Conservation (phyloP, 2,888 invertebrate species). For the Lasioglossum zephyrum region DNA sequence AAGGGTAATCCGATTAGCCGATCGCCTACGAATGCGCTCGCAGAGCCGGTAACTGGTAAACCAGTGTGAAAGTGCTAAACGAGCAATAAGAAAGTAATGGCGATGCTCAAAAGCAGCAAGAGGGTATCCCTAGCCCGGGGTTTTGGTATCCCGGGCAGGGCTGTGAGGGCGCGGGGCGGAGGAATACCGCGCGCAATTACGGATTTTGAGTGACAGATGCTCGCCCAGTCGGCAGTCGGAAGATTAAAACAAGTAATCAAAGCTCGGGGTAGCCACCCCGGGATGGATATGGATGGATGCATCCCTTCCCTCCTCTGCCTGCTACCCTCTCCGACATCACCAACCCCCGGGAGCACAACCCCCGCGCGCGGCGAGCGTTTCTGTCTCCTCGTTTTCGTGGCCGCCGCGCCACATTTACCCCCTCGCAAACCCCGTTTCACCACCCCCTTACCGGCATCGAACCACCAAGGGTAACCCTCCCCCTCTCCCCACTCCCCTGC, state of each 20-base stretch:
- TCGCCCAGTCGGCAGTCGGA: slow-evolving; percentile 83
- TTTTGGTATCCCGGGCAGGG: slow-evolving; percentile 6
- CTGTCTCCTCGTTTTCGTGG: slow-evolving; percentile 64
- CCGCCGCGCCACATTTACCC: slow-evolving; percentile 58
- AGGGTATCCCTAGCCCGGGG: slow-evolving; percentile 22
- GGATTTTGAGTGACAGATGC: slow-evolving; percentile 84
- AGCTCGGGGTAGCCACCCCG: slow-evolving; percentile 79
- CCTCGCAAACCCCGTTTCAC: slow-evolving; percentile 29
- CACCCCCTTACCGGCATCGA: slow-evolving; percentile 29
- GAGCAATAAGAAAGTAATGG: slow-evolving; percentile 79
- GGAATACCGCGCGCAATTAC: slow-evolving; percentile 80
- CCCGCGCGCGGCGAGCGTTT: neutral
- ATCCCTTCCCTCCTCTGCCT: slow-evolving; percentile 48
- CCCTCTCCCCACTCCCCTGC: slow-evolving; percentile 31
- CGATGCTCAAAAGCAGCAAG: slow-evolving; percentile 51
- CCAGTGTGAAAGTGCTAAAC: slow-evolving; percentile 70
- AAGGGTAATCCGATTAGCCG: slow-evolving; percentile 55
- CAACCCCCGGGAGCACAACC: neutral
- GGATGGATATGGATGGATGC: slow-evolving; percentile 83
- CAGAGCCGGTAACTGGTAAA: slow-evolving; percentile 25
- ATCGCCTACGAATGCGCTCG: slow-evolving; percentile 34
- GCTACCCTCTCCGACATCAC: neutral
- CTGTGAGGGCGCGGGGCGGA: slow-evolving; percentile 24
- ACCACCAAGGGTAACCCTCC: slow-evolving; percentile 62
- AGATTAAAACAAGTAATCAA: slow-evolving; percentile 85